Base-by-base conservation (phyloP, 2,888 invertebrate species). In the Scaptomyza tumidula region DNA sequence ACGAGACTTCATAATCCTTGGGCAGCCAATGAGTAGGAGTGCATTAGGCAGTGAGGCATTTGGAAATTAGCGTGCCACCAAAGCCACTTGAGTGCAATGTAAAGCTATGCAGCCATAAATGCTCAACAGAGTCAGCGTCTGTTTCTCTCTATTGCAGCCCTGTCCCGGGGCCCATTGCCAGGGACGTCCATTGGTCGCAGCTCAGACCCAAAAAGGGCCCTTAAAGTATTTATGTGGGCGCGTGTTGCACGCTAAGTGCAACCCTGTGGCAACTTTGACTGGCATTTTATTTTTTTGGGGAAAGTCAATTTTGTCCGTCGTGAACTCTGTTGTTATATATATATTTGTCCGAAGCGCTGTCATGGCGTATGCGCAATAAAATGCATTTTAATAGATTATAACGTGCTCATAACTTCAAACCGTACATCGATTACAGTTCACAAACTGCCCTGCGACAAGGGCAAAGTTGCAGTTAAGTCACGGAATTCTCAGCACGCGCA, bases 311-410 rank as follows among this genome's bases (percentile, higher is more conserved):
- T 41, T 64, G 43, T n/a, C 44, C 19, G 27, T 31, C 49, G 19
- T 39, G 19, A 33, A 39, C 39, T 49, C 19, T 50, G 53, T 37
- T 58, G 61, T 19, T 19, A 19, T 19, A 19, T n/a, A 14, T 16
- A n/a, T 33, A 9, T 39, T 52, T 33, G 10, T 24, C 9, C 13
- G 37, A 37, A 6, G 39, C 39, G 39, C 39, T 50, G n/a, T n/a
- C 74, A 55, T 66, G 70, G 73, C 79, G 81, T 73, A 75, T 79
- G 55, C 71, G 72, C 74, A 81, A 81, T 88, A 84, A 84, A 84
- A 81, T 77, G 79, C 85, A 79, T 67, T 84, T 75, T 85, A 80
- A 88, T 86, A 78, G 85, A 86, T 86, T 86, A 86, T 86, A 71
- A 87, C 78, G 65, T 55, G 50, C 57, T 63, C 85, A 81, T 84